Evolutionary conservation across 1,140 invertebrate genomes (phyloP), one percentile per base, ranked within the genome.

Genomic region (Hyles euphorbiae): DNA sequence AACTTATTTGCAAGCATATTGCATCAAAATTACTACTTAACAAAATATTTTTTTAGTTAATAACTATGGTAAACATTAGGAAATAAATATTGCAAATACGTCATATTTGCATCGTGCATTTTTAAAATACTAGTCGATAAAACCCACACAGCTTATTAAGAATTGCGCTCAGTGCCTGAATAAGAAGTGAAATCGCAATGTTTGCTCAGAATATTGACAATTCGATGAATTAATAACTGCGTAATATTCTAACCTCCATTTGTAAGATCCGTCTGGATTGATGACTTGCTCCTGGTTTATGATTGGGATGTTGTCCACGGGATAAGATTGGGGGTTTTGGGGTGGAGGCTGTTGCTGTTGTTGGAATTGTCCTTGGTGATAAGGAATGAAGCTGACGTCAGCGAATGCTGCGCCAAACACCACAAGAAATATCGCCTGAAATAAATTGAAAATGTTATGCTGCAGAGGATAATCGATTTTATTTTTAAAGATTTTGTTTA

Each of bases 251-350:
- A 49, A 88, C 85, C 88, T 91, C 86, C 90, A 94, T 72, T 92
- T 92, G 75, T 93, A 94, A 36, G 92, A 92, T 66, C 93, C 93
- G 80, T 94, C 93, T 43, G 90, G 91, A 67, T 93, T 93, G 8
- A 93, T 91, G 74, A 92, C 90, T 66, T 92, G 91, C 55, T 93
- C 91, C 74, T 93, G 92, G 53, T 89, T 77, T n/a, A 93, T 76
- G 56, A 93, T 93, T 34, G 92, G 91, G 49, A 93, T 91, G 4
- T 89, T 90, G 57, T 92, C 91, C 10, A 89, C 91, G 8, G 86
- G 83, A 59, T 82, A 79, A n/a, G 67, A 58, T 49, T 73, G 72
- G 10, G 78, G 74, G 50, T 76, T 68, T 12, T 67, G 68, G 46
- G 78, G 74, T 10, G 73, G 66, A 10, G 65, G 67, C 43, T 70